Evolutionary conservation across 2,797 vertebrate species (phyloP), one percentile per base, ranked within the genome.

Genomic region (Rhinichthys osculus): DNA sequence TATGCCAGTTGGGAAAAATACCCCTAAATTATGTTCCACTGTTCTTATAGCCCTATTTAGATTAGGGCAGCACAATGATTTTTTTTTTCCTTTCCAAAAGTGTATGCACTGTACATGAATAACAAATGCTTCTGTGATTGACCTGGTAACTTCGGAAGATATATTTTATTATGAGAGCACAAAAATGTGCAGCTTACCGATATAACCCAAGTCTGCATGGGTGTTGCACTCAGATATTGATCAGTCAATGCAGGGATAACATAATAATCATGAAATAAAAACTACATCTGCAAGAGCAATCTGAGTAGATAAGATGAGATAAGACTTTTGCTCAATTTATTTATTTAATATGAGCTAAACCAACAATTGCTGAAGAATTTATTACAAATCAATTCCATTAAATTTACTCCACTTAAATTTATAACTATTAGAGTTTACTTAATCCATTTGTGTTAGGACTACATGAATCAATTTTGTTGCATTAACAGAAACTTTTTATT

Each of bases 161-260:
- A 74, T 8, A 54, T 23, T 50, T 62, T 83, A 83, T 62, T 44
- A 35, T 47, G 27, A 10, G 38, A 62, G 40, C 11, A 47, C 14
- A 82, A 27, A 64, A 30, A 64, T 30, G 62, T 30, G 30, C 14
- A 8, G 3, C 19, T 83, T 16, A 69, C 70, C 8, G 23, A 73
- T 82, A 10, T 35, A 64, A 83, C 13, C 0, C 27, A 19, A 82
- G 14, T 33, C 64, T 59, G 16, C 11, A 47, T 64, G 40, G 81
- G 81, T 82, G 70, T 17, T 54, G 54, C 69, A 79, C 50, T 50
- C 19, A 35, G n/a, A 30, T 62, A 62, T 17, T 33, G 3, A 66
- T 80, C 40, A 72, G 38, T 82, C 27, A 40, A 64, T 77, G 21
- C 13, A 77, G 21, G 52, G 21, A 77, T 57, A 77, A 14, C 23